These are phyloP conservation scores for Imbricaverruca yamaguchii DNA, from an alignment of 2,888 invertebrate genomes.

Conservation along the genomic window DNA sequence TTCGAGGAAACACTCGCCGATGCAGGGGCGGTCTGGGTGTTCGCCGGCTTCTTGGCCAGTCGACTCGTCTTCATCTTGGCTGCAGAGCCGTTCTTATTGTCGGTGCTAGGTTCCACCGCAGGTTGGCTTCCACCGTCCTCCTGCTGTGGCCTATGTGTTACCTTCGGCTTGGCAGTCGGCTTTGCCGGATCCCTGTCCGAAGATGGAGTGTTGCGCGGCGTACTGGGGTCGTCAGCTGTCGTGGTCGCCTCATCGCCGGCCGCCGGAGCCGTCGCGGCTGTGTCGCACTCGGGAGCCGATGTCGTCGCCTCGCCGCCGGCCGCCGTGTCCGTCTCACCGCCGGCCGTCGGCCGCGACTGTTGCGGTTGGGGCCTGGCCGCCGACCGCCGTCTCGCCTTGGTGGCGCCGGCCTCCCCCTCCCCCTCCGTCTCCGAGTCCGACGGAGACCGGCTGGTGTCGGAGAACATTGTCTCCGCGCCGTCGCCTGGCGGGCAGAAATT, in stretches of 20 bases:
- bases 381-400: no score
- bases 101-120: no score
- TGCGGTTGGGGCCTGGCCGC: no score
- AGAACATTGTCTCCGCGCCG: background rate
- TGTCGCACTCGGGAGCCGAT: background rate
- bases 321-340: no score
- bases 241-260: background rate
- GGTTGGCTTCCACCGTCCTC: background rate
- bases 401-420: no score
- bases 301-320: no score
- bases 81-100: background rate
- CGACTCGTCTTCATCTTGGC: background rate
- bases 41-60: background rate
- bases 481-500: no score
- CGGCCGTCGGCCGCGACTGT: no score
- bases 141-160: background rate
- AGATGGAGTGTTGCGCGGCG: no score
- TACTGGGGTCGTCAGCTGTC: no score
- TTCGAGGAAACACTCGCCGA: background rate
- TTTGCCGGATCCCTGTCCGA: background rate
- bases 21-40: background rate
- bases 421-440: no score
- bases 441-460: background rate
- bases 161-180: background rate
- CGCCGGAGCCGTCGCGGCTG: background rate